A percentile compares a stretch with the other conserved stretches of the same genome.
phyloP scores from a whole-genome alignment of 2,113 vertebrate genomes.

The Semnopithecus entellus region DNA sequence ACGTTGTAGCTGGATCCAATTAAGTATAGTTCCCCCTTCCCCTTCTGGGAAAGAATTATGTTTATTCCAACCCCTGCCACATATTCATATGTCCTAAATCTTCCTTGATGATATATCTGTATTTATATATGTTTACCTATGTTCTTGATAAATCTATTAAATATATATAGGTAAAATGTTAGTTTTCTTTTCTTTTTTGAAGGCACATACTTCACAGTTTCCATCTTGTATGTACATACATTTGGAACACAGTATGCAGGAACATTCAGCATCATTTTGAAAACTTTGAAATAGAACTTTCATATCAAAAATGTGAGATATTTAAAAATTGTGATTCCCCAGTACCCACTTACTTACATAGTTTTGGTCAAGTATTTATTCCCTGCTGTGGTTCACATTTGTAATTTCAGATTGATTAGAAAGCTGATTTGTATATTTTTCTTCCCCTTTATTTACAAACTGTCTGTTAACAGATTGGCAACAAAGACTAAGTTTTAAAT shows the following conservation, averaged over 20 bases:
- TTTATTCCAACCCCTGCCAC: not conserved
- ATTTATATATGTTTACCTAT: not conserved
- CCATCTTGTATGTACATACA: not conserved
- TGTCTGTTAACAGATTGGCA: not conserved
- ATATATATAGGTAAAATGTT: constrained; percentile 8
- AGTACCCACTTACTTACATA: not conserved
- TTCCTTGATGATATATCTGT: constrained; percentile 48
- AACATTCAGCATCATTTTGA: not conserved
- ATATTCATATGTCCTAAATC: constrained; percentile 3
- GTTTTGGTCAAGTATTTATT: not conserved
- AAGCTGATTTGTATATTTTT: not conserved
- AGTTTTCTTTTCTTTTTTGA: not conserved
- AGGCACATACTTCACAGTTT: not conserved
- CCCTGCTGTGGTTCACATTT: not conserved
- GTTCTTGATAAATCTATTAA: constrained; percentile 59
- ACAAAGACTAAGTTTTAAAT: not conserved
- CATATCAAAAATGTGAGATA: not conserved
- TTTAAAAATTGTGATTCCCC: not conserved
- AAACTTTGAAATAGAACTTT: constrained; percentile 1
- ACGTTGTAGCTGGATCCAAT: not conserved
- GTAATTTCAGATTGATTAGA: not conserved
- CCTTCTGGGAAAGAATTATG: constrained; percentile 47
- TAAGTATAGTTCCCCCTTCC: not conserved
- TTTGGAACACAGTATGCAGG: not conserved
- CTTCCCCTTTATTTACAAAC: not conserved